phyloP scores from a whole-genome alignment of 2,888 invertebrate genomes.

The Crematogaster levior region DNA sequence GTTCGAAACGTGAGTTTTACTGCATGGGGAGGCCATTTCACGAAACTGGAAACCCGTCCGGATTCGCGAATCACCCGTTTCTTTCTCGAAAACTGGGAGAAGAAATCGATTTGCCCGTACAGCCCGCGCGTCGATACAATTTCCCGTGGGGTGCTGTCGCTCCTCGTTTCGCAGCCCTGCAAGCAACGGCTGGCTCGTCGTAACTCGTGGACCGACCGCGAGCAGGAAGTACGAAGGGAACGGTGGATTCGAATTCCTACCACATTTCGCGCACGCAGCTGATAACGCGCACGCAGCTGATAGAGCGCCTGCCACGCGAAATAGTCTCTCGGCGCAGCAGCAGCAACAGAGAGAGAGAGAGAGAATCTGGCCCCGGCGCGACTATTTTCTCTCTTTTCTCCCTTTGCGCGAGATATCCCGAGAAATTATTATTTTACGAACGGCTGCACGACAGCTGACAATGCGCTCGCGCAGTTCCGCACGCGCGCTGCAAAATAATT shows the following conservation, averaged over 20 bases:
- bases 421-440: slow-evolving; percentile 44
- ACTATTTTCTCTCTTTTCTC: not conserved
- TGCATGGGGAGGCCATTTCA: not conserved
- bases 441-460: slow-evolving; percentile 33
- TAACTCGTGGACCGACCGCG: slow-evolving; percentile 40
- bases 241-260: slow-evolving; percentile 54
- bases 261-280: slow-evolving; percentile 57
- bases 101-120: slow-evolving; percentile 69
- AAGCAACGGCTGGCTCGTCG: slow-evolving; percentile 59
- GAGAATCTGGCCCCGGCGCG: not conserved
- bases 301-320: slow-evolving; percentile 60
- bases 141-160: slow-evolving; percentile 68
- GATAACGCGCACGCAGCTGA: slow-evolving; percentile 65
- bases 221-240: slow-evolving; percentile 29
- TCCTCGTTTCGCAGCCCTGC: slow-evolving; percentile 67
- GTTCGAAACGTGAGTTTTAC: not conserved
- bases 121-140: slow-evolving; percentile 70
- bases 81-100: slow-evolving; percentile 36
- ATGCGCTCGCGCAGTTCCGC: slow-evolving; percentile 14
- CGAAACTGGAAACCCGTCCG: not conserved
- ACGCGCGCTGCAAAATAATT: slow-evolving; percentile 37
- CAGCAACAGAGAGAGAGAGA: not conserved
- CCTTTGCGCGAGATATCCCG: slow-evolving; percentile 11
- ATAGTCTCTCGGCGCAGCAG: slow-evolving; percentile 54
- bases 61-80: slow-evolving; percentile 11